Percentiles rank a stretch among this genome's conserved stretches.
These are phyloP conservation scores for Cephalopholis sonnerati DNA, from an alignment of 2,113 vertebrate species.

Conservation along the genomic window DNA sequence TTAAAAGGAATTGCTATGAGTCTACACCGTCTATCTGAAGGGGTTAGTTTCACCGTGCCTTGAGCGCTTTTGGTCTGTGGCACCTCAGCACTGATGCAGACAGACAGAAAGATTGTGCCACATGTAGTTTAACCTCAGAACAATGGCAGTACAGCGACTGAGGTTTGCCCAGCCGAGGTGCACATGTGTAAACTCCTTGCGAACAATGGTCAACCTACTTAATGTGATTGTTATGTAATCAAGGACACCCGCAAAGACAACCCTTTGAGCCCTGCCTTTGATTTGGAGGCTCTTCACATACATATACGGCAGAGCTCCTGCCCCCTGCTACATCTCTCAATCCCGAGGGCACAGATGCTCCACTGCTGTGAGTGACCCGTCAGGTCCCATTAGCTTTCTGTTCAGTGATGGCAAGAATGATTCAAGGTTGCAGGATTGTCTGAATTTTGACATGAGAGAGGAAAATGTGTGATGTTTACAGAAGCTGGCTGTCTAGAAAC, in stretches of 20 bases:
- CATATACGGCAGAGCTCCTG: conserved; percentile 11
- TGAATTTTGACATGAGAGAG: conserved; percentile 35
- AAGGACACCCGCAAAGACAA: conserved; percentile 59
- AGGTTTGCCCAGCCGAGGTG: neutral
- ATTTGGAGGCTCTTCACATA: conserved; percentile 60
- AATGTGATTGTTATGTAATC: conserved; percentile 44
- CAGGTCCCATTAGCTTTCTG: conserved; percentile 66
- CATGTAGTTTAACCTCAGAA: conserved; percentile 31
- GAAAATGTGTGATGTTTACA: conserved; percentile 40
- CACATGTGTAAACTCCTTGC: conserved; percentile 28
- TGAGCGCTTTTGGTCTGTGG: conserved; percentile 49
- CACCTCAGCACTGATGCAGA: conserved; percentile 35
- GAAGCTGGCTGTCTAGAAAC: neutral
- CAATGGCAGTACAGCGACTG: neutral
- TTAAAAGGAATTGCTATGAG: conserved; percentile 54
- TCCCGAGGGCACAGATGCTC: conserved; percentile 52
- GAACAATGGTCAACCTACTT: conserved; percentile 40
- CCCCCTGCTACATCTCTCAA: conserved; percentile 29
- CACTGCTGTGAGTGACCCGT: conserved; percentile 66
- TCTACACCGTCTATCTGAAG: conserved; percentile 49
- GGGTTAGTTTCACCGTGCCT: conserved; percentile 38
- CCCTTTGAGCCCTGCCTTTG: conserved; percentile 60
- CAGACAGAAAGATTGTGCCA: conserved; percentile 48
- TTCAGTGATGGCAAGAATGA: conserved; percentile 57
- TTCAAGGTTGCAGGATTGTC: conserved; percentile 65